Base-by-base conservation (phyloP, 2,113 vertebrate genomes). In the Prunella fulvescens region DNA sequence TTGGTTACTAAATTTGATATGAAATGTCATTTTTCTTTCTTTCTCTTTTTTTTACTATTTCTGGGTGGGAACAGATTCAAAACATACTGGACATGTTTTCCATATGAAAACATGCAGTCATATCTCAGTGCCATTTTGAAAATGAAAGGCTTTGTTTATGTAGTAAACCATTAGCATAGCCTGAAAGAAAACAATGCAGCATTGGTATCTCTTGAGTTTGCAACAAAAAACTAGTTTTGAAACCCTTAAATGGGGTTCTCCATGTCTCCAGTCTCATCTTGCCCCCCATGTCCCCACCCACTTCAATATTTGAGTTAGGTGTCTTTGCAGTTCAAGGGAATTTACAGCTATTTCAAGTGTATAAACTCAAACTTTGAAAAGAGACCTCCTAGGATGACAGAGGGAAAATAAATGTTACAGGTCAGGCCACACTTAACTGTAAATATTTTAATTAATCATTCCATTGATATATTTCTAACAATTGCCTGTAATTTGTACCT, bases 271-370 rank as follows among this genome's bases (percentile, higher is more conserved):
- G 7, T 60, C 29, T 20, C 47, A 9, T 89, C 17, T 60, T 61
- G 24, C 5, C 24, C 9, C 3, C 24, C n/a, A 3, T 23, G 14
- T 37, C 14, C 6, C 8, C 5, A 16, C 4, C 3, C 3, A 4
- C 1, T 8, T 6, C 7, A 3, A 1, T 73, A 26, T 28, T 40
- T 11, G 44, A 67, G 12, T 45, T 88, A 29, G n/a, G 10, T 54
- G 17, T 45, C 60, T 81, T 81, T 83, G 26, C 24, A 60, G 26
- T 54, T 66, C 12, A 12, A 7, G 23, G 51, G 40, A 67, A 58
- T 83, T 51, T 66, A 25, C 26, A 58, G 19, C 66, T 14, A 9
- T 61, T 73, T 22, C 20, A 16, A 64, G 20, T 44, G 10, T 66
- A 31, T 81, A 33, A 87, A 53, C 19, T 70, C 28, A 35, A 25